A percentile compares a stretch with the other conserved stretches of the same genome.
Conservation (phyloP, 2,797 vertebrate genomes). For the Cossypha niveicapilla region DNA sequence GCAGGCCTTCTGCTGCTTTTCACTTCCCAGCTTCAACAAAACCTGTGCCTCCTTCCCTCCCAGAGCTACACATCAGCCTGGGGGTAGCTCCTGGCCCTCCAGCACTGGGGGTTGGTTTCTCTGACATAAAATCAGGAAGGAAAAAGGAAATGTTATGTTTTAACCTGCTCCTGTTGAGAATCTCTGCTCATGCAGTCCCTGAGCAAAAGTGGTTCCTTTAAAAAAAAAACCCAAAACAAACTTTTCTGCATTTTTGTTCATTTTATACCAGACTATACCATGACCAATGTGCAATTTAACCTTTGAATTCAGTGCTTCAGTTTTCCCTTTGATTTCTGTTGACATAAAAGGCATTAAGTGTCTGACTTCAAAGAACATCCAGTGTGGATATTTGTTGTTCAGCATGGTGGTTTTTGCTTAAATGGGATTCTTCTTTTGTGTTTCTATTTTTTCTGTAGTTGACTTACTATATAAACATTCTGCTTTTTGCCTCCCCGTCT, state of each 20-base stretch:
- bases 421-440: background rate
- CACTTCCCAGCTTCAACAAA: background rate
- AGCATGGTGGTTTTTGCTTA: slow-evolving; percentile 20
- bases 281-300: background rate
- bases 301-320: background rate
- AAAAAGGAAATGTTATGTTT: background rate
- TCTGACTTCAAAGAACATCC: slow-evolving; percentile 32
- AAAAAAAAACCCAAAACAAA: background rate
- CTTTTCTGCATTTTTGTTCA: background rate
- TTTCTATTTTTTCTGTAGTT: background rate
- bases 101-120: too few relatives aligned
- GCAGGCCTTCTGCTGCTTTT: background rate
- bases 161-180: background rate
- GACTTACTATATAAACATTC: background rate
- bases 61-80: background rate
- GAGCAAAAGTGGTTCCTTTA: background rate
- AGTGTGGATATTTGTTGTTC: background rate
- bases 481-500: background rate
- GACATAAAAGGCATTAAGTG: slow-evolving; percentile 22
- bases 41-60: background rate
- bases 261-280: background rate
- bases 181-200: background rate
- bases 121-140: background rate
- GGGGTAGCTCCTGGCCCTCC: background rate
- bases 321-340: slow-evolving; percentile 28